Evolutionary conservation across 2,888 invertebrate genomes (phyloP).

Genomic region (Parapristionchus giblindavisi): DNA sequence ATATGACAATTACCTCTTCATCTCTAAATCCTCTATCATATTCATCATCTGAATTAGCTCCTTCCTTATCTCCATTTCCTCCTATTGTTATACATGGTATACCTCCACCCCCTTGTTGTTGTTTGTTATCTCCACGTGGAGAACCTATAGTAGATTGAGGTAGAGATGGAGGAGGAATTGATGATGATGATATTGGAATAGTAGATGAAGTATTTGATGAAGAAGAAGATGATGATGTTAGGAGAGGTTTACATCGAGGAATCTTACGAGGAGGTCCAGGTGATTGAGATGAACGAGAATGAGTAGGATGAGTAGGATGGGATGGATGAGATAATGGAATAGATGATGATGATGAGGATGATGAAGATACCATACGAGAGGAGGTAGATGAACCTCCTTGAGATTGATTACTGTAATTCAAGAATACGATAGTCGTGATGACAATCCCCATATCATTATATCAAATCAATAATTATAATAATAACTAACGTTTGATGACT

Average conservation of each 20-base stretch:
- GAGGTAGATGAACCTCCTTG: too few relatives aligned
- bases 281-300: background rate
- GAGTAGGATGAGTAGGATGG: background rate
- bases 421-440: too few relatives aligned
- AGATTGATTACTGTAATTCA: too few relatives aligned
- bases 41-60: constrained; percentile 51
- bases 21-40: constrained; percentile 49
- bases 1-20: constrained; percentile 41
- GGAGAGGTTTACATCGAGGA: background rate
- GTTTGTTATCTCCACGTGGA: too few relatives aligned
- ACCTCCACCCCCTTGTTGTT: too few relatives aligned
- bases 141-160: background rate
- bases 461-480: background rate
- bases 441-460: too few relatives aligned
- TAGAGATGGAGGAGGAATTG: background rate
- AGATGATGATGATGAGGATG: too few relatives aligned
- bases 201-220: too few relatives aligned
- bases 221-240: background rate
- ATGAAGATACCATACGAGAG: too few relatives aligned
- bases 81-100: background rate
- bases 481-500: background rate
- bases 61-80: background rate
- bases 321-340: background rate
- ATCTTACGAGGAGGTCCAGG: constrained; percentile 14
- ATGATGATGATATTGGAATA: background rate